Evolutionary conservation across 2,113 vertebrate species (phyloP).

Genomic region (Chaetorhynchus papuensis): DNA sequence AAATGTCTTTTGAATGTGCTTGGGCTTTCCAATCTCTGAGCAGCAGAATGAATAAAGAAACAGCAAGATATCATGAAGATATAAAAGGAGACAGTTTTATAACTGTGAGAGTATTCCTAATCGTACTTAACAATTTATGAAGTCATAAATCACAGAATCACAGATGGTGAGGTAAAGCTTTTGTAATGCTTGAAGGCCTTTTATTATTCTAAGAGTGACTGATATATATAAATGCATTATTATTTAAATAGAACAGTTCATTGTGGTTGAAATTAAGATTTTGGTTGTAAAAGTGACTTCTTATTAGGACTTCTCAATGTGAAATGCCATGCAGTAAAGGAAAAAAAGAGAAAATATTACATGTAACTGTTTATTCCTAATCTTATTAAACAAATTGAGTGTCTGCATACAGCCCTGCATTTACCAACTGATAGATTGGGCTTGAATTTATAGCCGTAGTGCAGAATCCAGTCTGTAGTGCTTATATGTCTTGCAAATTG

Average conservation of each 20-base stretch:
- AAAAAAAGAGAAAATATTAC: neutral
- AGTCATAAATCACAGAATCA: constrained; percentile 12
- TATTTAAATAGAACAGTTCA: neutral
- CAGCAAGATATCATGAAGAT: neutral
- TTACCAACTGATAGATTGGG: neutral
- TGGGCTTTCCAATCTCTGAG: neutral
- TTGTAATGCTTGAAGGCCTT: neutral
- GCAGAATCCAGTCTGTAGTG: neutral
- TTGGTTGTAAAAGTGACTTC: neutral
- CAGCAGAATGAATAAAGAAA: neutral
- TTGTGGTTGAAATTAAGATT: neutral
- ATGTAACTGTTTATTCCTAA: neutral
- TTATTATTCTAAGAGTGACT: neutral
- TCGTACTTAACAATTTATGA: constrained; percentile 7
- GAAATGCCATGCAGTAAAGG: neutral
- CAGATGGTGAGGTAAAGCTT: constrained; percentile 32
- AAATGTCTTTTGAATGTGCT: neutral
- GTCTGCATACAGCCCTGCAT: neutral
- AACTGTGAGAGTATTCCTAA: neutral
- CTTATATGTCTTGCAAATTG: neutral
- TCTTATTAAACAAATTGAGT: neutral
- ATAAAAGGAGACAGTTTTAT: constrained; percentile 25
- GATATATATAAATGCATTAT: neutral
- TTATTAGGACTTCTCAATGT: neutral
- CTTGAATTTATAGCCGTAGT: neutral